Conservation (phyloP, 2,888 invertebrate species). For the Morinoia aosen region DNA sequence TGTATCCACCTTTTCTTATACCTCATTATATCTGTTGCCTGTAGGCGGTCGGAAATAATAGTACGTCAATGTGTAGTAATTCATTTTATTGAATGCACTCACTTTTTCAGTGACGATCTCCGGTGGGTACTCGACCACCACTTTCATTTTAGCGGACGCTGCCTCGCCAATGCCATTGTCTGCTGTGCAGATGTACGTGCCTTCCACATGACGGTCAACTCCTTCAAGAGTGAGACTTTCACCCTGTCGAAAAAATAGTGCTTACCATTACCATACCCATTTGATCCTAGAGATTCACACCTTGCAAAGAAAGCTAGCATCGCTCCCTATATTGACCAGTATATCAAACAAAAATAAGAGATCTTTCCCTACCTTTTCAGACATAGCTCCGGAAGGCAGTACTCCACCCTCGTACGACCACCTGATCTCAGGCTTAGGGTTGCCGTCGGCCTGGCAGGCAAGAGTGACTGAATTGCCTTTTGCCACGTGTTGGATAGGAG, state of each 20-base stretch:
- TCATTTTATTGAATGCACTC: neutral
- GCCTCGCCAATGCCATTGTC: conserved; percentile 77
- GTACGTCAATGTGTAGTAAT: neutral
- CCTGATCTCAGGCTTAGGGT: conserved; percentile 60
- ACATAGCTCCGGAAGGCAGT: conserved; percentile 61
- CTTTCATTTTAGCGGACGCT: conserved; percentile 77
- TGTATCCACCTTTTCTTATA: neutral
- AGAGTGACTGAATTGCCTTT: conserved; percentile 61
- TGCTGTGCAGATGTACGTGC: conserved; percentile 64
- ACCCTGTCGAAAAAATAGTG: conserved; percentile 73
- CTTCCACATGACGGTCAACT: conserved; percentile 74
- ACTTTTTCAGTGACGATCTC: conserved; percentile 64
- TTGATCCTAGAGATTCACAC: neutral
- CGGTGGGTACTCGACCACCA: conserved; percentile 64
- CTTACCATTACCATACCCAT: neutral
- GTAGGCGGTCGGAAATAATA: neutral
- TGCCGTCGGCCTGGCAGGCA: conserved; percentile 62
- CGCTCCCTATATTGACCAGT: neutral
- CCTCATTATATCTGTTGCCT: neutral
- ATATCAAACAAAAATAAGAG: neutral
- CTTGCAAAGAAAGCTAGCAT: neutral
- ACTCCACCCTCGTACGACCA: conserved; percentile 63
- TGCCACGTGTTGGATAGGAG: conserved; percentile 61
- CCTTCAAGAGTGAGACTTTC: conserved; percentile 77
- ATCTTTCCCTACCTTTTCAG: conserved; percentile 54